These are phyloP conservation scores for Drosophila obscura DNA, from an alignment of 1,140 invertebrate species.

Conservation along the genomic window DNA sequence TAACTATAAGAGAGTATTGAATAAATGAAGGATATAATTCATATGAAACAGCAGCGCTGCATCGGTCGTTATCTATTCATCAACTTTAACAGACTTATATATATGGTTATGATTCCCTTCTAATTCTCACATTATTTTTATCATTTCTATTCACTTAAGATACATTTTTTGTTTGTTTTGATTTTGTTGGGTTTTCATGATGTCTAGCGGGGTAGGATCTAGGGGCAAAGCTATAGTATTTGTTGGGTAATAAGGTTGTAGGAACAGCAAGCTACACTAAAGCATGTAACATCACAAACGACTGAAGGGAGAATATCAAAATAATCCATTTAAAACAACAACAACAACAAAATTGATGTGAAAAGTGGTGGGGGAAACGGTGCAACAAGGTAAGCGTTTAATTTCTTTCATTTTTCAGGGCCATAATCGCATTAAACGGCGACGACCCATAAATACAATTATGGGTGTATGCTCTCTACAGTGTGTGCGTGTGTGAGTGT, in stretches of 20 bases:
- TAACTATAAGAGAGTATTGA: too few species aligned
- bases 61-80: constrained; percentile 21
- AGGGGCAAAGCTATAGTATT: too few species aligned
- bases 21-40: constrained; percentile 5
- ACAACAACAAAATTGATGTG: neutral
- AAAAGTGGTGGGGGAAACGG: neutral
- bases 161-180: too few species aligned
- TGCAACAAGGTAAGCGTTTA: constrained; percentile 52
- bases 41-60: constrained; percentile 35
- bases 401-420: constrained; percentile 44
- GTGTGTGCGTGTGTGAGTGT: constrained; percentile 21
- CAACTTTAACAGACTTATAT: neutral
- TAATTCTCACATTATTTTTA: neutral
- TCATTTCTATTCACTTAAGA: too few species aligned
- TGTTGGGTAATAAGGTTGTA: too few species aligned
- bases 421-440: constrained; percentile 69
- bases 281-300: constrained; percentile 8
- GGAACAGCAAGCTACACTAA: constrained; percentile 1
- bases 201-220: too few species aligned
- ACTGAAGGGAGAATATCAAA: constrained; percentile 12
- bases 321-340: constrained; percentile 20
- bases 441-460: constrained; percentile 70
- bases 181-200: too few species aligned
- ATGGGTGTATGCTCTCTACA: constrained; percentile 12
- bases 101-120: neutral